Base-by-base conservation (phyloP, 2,888 invertebrate genomes). In the Agrochola circellaris region DNA sequence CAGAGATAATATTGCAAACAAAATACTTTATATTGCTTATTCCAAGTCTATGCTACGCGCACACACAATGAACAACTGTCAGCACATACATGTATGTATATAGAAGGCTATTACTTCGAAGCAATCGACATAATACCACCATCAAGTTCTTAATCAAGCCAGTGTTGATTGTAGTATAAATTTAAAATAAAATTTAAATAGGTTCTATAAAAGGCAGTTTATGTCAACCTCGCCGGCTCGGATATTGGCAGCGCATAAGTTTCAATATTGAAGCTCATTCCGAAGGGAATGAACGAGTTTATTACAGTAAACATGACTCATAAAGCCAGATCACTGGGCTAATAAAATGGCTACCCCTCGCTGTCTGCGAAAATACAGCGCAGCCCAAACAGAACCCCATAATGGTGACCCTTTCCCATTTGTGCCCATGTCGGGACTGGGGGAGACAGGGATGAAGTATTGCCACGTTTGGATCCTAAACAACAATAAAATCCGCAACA, bases 311-410 rank as follows among this genome's bases (percentile, higher is more conserved):
- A 93, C 93, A 93, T 92, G 93, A 91, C 90, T 93, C 94, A 93
- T 95, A 95, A 95, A 95, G 91, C 90, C 90, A 93, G 94, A 94
- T 94, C 93, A 92, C 91, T 90, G 90, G 87, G 90, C 93, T 92
- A 93, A 94, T 95, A 94, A 95, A 94, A 94, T 88, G 89, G 88
- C 90, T 91, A 90, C 90, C 92, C 90, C 89, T 83, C 75, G 81
- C 89, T 89, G 89, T 89, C 91, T 91, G 90, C 89, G 91, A 91
- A 93, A 93, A 92, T 92, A 91, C 90, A 90, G 87, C 87, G 90
- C 85, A 93, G 91, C 91, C 89, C 89, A 89, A 90, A 81, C 81
- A 84, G 91, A 90, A 89, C 91, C 88, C 90, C 88, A 92, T 92
- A 91, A 90, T 85, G 84, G 85, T 91, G 91, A 91, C 85, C 94